Evolutionary conservation across 2,888 invertebrate genomes (phyloP).

Genomic region (Blomia tropicalis): DNA sequence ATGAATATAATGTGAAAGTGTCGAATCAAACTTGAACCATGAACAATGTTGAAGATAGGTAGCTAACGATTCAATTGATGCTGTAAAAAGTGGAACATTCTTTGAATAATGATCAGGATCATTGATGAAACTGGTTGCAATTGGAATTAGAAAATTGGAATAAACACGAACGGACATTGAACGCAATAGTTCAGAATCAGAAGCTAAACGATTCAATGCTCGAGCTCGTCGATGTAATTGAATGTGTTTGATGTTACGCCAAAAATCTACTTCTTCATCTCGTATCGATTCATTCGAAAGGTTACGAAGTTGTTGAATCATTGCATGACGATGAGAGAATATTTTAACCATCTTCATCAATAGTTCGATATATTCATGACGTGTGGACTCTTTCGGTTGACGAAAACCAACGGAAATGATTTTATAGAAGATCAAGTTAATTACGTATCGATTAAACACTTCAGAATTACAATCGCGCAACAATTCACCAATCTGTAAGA

Average conservation of each 20-base stretch:
- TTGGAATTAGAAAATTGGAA: conserved; percentile 57
- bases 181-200: conserved; percentile 32
- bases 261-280: conserved; percentile 79
- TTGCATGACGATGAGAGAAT: conserved; percentile 29
- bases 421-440: conserved; percentile 31
- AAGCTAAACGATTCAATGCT: conserved; percentile 51
- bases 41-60: conserved; percentile 59
- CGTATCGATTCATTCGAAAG: conserved; percentile 42
- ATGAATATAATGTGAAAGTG: conserved; percentile 61
- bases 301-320: conserved; percentile 35
- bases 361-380: conserved; percentile 60
- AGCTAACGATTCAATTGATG: conserved; percentile 61
- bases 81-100: conserved; percentile 64
- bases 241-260: conserved; percentile 70
- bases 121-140: conserved; percentile 61
- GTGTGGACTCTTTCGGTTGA: conserved; percentile 45
- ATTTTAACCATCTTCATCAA: conserved; percentile 50
- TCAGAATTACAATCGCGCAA: conserved; percentile 3
- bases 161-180: conserved; percentile 27
- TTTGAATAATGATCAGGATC: conserved; percentile 52
- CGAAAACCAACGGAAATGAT: conserved; percentile 56
- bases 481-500: background rate
- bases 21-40: conserved; percentile 72
- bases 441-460: conserved; percentile 20
- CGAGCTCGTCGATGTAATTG: conserved; percentile 61